A percentile compares a stretch with the other conserved stretches of the same genome.
Conservation (phyloP, 2,113 vertebrate genomes). For the Tinamus guttatus region DNA sequence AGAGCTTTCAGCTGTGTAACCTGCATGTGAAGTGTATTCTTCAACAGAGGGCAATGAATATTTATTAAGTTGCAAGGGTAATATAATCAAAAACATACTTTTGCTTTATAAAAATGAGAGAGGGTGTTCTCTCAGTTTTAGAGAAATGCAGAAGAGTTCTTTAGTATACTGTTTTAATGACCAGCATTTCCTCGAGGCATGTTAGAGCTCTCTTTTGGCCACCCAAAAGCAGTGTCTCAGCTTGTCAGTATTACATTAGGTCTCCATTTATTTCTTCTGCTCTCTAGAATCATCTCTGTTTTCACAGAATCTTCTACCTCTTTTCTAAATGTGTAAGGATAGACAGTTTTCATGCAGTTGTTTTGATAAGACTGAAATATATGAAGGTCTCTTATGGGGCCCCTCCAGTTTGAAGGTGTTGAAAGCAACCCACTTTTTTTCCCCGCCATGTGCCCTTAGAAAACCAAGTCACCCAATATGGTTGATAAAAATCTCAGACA, state of each 20-base stretch:
- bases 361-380: background rate
- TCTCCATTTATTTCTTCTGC: background rate
- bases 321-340: background rate
- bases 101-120: background rate
- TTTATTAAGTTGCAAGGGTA: background rate
- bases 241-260: background rate
- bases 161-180: background rate
- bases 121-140: background rate
- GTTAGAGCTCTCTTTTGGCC: background rate
- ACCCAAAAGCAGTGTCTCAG: background rate
- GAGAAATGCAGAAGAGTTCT: background rate
- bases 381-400: background rate
- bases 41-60: background rate
- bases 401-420: background rate
- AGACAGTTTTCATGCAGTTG: background rate
- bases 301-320: background rate
- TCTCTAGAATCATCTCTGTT: background rate
- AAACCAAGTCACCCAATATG: background rate
- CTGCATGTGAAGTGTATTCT: background rate
- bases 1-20: background rate
- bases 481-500: background rate
- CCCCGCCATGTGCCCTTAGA: too few relatives aligned
- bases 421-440: background rate
- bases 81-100: background rate
- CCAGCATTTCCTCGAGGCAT: background rate